A percentile compares a stretch with the other conserved stretches of the same genome.
These are phyloP conservation scores for Anoncus sp. DNA, from an alignment of 2,888 invertebrate genomes.

Conservation along the genomic window DNA sequence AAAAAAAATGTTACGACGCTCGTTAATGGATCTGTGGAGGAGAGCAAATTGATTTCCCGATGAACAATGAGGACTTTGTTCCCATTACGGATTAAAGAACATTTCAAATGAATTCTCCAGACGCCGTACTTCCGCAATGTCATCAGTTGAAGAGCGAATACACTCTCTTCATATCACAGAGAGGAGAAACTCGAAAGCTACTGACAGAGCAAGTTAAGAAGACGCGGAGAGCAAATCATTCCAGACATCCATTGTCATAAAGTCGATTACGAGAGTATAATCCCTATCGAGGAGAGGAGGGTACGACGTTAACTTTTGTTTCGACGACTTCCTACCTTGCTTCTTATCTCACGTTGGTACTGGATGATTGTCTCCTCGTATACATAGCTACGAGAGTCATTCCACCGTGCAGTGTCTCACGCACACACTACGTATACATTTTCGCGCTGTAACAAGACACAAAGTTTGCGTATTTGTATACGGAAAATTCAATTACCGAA, in stretches of 20 bases:
- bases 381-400: conserved; percentile 8
- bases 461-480: conserved; percentile 5
- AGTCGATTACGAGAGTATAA: conserved; percentile 37
- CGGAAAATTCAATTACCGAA: conserved; percentile 6
- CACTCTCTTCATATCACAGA: conserved; percentile 5
- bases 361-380: conserved; percentile 1
- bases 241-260: conserved; percentile 37
- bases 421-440: background rate
- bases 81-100: conserved; percentile 19
- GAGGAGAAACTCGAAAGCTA: background rate
- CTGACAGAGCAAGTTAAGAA: conserved; percentile 8
- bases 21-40: conserved; percentile 35
- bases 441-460: conserved; percentile 2
- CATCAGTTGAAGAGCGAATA: background rate
- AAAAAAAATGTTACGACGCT: conserved; percentile 26
- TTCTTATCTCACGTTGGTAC: background rate
- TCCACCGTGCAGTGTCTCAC: background rate
- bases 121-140: conserved; percentile 8
- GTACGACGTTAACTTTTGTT: conserved; percentile 44
- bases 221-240: conserved; percentile 14
- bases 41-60: conserved; percentile 37
- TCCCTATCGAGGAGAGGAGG: background rate
- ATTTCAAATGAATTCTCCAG: conserved; percentile 14
- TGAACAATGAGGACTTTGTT: conserved; percentile 37
- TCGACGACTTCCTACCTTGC: conserved; percentile 26